Evolutionary conservation across 2,113 vertebrate species (phyloP).

Genomic region (Apaloderma vittatum): DNA sequence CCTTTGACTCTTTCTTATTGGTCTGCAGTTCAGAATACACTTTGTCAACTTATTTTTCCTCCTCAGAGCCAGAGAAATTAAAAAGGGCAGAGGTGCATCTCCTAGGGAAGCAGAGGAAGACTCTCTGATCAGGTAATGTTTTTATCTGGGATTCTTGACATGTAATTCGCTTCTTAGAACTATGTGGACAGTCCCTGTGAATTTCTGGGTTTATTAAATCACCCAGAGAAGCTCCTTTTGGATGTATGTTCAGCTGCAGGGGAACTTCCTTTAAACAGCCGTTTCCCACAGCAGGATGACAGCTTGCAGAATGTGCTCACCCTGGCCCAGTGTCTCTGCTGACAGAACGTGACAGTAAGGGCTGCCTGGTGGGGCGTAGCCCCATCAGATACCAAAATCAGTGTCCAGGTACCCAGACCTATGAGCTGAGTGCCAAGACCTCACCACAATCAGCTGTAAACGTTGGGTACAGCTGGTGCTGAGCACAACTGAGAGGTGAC

Average conservation of each 20-base stretch:
- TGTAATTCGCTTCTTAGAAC: neutral
- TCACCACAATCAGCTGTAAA: neutral
- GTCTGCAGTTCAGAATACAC: neutral
- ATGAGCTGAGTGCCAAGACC: neutral
- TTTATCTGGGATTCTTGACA: neutral
- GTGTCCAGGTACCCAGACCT: neutral
- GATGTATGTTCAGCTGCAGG: neutral
- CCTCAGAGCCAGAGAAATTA: neutral
- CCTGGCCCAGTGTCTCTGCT: neutral
- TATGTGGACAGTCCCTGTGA: neutral
- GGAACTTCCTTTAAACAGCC: neutral
- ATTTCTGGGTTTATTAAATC: neutral
- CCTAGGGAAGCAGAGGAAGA: neutral
- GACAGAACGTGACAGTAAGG: fast-evolving
- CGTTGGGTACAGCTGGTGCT: neutral
- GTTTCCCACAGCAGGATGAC: neutral
- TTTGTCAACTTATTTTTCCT: neutral
- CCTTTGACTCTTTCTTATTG: neutral
- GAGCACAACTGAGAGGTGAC: neutral
- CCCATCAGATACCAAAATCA: neutral
- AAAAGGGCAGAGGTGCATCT: neutral
- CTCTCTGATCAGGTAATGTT: neutral
- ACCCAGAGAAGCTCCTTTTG: neutral
- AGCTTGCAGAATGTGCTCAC: neutral
- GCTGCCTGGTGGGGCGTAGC: neutral